Evolutionary conservation across 53 echinoderm and acorn worm genomes (phyloP).

Genomic region (Luidia sarsii): DNA sequence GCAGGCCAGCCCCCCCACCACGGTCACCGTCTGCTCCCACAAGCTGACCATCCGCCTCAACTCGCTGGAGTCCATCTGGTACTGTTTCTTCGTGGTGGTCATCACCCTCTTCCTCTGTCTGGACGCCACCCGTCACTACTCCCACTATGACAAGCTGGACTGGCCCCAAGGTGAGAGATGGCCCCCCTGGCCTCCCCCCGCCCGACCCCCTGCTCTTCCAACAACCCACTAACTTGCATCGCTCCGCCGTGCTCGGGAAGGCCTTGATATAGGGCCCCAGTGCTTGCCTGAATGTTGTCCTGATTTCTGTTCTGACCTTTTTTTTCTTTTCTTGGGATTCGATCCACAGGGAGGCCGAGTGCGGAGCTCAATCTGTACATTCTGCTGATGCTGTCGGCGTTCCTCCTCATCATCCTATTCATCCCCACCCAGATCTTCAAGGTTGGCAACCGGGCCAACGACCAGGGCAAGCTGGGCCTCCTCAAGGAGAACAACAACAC

Average conservation of each 20-base stretch:
- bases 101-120: slow-evolving; percentile 77
- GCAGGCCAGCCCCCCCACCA: slow-evolving; percentile 15
- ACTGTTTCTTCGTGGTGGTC: slow-evolving; percentile 71
- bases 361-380: slow-evolving; percentile 68
- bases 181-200: too few relatives aligned
- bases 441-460: slow-evolving; percentile 93
- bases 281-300: background rate
- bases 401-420: slow-evolving; percentile 80
- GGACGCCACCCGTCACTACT: slow-evolving; percentile 77
- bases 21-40: slow-evolving; percentile 59
- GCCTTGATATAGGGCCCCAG: background rate
- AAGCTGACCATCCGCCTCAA: slow-evolving; percentile 78
- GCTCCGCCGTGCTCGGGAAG: too few relatives aligned
- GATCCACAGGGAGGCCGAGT: slow-evolving; percentile 31
- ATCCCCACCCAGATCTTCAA: slow-evolving; percentile 97
- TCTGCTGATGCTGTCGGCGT: slow-evolving; percentile 73
- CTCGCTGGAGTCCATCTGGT: slow-evolving; percentile 93
- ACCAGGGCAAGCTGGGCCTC: slow-evolving; percentile 86
- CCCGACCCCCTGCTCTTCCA: too few relatives aligned
- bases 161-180: slow-evolving; percentile 73
- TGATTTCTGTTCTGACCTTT: background rate
- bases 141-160: slow-evolving; percentile 72
- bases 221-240: too few relatives aligned
- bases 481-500: slow-evolving; percentile 51
- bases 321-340: too few relatives aligned